Base-by-base conservation (phyloP, 2,888 invertebrate genomes). In the Athalia cordata region DNA sequence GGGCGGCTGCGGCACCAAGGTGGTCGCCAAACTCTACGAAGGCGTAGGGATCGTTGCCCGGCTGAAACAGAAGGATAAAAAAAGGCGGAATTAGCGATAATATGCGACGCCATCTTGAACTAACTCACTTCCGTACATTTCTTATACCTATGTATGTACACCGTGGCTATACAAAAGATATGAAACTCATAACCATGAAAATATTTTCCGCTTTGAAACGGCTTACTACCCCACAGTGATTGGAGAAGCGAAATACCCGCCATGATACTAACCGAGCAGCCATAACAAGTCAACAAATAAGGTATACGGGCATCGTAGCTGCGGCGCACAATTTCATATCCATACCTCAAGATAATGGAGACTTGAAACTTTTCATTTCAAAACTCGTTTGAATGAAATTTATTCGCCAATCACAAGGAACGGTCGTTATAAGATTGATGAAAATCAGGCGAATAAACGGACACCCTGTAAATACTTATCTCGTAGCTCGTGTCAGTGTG, bases 1-100 rank as follows among this genome's bases (percentile, higher is more conserved):
- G 87, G 3, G 93, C 93, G 74, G 92, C 91, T 3, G 92, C 91
- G 4, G 94, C 94, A 15, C 92, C 91, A 61, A 87, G 86, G 85
- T 93, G 92, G 83, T 93, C 93, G 79, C 90, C 90, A 85, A 93
- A 93, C 86, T 94, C 94, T 76, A 94, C 92, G 86, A 94, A 94
- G 78, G 93, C 93, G 85, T 93, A 93, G 3, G 93, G 92, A 84
- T 94, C 93, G 83, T 91, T 92, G 81, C 91, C 91, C 76, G 92
- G 91, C 93, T 93, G 90, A 79, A 92, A 90, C 79, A 84, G 43
- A 59, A 74, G 43, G 7, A 68, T 15, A 59, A 15, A 67, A 49
- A 64, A 15, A 6, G 7, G 13, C 11, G 43, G 15, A 70, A 62
- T 43, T 64, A 13, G 64, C 55, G 50, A 67, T 3, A 47, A 13